Base-by-base conservation (phyloP, 1,140 invertebrate genomes). In the Vanessa atalanta region DNA sequence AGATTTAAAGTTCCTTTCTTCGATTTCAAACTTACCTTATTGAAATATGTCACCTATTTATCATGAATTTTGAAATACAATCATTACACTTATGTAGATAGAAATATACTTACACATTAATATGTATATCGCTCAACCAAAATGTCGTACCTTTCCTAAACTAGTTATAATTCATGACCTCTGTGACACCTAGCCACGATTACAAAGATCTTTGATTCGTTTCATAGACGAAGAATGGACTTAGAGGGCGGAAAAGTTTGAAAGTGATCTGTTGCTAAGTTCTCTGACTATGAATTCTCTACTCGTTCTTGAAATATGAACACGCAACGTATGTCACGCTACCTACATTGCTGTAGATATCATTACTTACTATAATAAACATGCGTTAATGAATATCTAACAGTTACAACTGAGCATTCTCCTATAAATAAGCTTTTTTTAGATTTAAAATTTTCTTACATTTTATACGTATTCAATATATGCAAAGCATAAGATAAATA, bases 1-100 rank as follows among this genome's bases (percentile, higher is more conserved):
- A 67, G 26, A 31, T 67, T 55, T 20, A 67, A 53, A 51, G 50
- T 67, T 48, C 51, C 31, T n/a, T 13, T 26, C 65, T n/a, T 53
- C 9, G 16, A 16, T n/a, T n/a, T 15, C n/a, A n/a, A 23, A 23
- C 53, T 57, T 23, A 7, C 16, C 15, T 0, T 0, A n/a, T 20
- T 23, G n/a, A 43, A 43, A 43, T 43, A 9, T 53, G n/a, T n/a
- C 50, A 57, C 53, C 53, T 57, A 57, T 57, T 57, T 57, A 57
- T 26, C 26, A 57, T n/a, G 9, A 3, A 55, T 55, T 55, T 20
- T 55, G n/a, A n/a, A 16, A 55, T n/a, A 16, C 20, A 57, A 50
- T 12, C 20, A 57, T 57, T 57, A 57, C 26, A 23, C 20, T 57
- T 57, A 12, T 26, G 53, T 57, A 57, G 53, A 57, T 57, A 23